A percentile compares a stretch with the other conserved stretches of the same genome.
Evolutionary conservation across 2,888 invertebrate species (phyloP).

Genomic region (Epirrita christyi): DNA sequence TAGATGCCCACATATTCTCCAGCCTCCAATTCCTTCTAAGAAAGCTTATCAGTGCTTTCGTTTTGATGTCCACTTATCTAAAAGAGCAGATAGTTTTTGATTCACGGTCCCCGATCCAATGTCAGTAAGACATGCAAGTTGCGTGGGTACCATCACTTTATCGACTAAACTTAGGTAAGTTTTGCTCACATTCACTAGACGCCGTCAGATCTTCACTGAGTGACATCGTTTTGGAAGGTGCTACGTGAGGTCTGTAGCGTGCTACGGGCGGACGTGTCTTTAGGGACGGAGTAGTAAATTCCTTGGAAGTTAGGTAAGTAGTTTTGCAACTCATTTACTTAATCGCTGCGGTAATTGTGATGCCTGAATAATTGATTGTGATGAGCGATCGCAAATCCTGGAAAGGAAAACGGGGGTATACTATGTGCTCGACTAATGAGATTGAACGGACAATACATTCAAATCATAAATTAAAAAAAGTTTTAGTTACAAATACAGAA

Average conservation of each 20-base stretch:
- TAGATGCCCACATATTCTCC: no score
- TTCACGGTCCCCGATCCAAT: constrained; percentile 21
- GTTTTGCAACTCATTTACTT: no score
- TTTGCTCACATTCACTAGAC: constrained; percentile 6
- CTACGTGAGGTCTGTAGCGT: constrained; percentile 12
- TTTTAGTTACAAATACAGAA: no score
- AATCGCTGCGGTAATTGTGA: no score
- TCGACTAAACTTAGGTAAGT: constrained; percentile 34
- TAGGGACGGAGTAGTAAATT: neutral
- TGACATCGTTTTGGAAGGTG: neutral
- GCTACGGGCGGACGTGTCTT: constrained; percentile 3
- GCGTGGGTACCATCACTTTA: constrained; percentile 32
- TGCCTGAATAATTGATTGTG: no score
- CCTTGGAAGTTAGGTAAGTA: no score
- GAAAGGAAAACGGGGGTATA: no score
- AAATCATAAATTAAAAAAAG: no score
- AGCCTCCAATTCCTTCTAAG: neutral
- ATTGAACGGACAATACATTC: no score
- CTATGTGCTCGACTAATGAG: no score
- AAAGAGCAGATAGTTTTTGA: constrained; percentile 20
- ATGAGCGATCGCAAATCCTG: no score
- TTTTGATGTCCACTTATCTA: constrained; percentile 13
- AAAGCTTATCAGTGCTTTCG: neutral
- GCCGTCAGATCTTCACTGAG: neutral
- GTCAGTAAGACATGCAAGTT: constrained; percentile 29